phyloP scores from a whole-genome alignment of 2,113 vertebrate genomes.

The Melanerpes formicivorus region DNA sequence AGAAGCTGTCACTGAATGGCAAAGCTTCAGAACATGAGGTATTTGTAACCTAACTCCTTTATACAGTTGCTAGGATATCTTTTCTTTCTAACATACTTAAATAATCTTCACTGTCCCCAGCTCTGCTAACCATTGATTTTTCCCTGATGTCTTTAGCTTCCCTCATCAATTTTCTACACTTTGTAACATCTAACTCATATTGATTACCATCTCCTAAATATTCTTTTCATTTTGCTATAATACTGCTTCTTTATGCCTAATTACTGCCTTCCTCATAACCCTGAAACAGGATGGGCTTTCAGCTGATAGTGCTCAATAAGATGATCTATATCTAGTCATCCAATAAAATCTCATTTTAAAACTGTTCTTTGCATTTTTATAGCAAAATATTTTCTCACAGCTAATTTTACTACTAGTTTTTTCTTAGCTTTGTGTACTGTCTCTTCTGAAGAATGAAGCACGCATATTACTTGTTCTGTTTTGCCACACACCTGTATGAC shows the following conservation, averaged over 20 bases:
- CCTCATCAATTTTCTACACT: conserved; percentile 49
- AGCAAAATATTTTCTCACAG: not conserved
- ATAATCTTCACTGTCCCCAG: conserved; percentile 50
- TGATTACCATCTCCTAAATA: not conserved
- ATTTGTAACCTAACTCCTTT: not conserved
- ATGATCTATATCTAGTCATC: not conserved
- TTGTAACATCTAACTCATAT: conserved; percentile 30
- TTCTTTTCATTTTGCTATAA: conserved; percentile 1
- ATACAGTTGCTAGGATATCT: conserved; percentile 34
- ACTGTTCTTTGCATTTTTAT: not conserved
- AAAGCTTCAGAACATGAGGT: not conserved
- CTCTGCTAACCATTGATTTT: conserved; percentile 50
- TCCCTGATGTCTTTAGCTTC: conserved; percentile 35
- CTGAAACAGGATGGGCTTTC: conserved; percentile 22
- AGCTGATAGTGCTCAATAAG: not conserved
- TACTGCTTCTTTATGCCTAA: conserved; percentile 28
- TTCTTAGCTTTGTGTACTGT: not conserved
- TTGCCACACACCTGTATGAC: not conserved
- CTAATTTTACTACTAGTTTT: conserved; percentile 8
- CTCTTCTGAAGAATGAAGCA: not conserved
- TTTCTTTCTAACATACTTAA: conserved; percentile 39
- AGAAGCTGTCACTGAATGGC: not conserved
- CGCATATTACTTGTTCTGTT: not conserved
- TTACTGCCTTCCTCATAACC: conserved; percentile 7
- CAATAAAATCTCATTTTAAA: not conserved